Percentiles rank a stretch among this genome's conserved stretches.
These are phyloP conservation scores for Drosophila gaucha DNA, from an alignment of 2,888 invertebrate genomes.

Conservation along the genomic window DNA sequence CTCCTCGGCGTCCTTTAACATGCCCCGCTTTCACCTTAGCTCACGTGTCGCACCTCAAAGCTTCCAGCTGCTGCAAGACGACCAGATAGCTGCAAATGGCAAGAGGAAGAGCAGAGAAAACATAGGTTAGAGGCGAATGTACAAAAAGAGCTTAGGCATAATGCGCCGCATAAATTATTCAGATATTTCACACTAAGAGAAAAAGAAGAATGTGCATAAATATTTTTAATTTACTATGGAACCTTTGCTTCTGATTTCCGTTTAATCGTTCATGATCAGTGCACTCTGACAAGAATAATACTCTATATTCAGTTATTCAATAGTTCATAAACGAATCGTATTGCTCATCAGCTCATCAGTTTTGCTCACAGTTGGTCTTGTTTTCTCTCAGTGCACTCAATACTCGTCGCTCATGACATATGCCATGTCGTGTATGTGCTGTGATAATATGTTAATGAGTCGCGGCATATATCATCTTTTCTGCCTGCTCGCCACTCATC, in stretches of 20 bases:
- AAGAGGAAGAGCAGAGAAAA: slow-evolving; percentile 4
- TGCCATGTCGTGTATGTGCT: slow-evolving; percentile 64
- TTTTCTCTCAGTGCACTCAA: slow-evolving; percentile 13
- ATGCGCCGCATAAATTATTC: slow-evolving; percentile 70
- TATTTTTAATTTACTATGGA: too few species aligned
- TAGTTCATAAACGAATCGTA: too few species aligned
- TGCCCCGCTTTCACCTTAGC: slow-evolving; percentile 59
- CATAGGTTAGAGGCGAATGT: slow-evolving; percentile 36
- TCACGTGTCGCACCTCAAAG: slow-evolving; percentile 52
- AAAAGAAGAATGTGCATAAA: too few species aligned
- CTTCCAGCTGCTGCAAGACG: slow-evolving; percentile 33
- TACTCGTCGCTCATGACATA: slow-evolving; percentile 69
- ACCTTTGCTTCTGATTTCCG: too few species aligned
- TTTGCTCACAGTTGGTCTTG: background rate
- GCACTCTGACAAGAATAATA: too few species aligned
- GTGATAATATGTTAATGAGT: slow-evolving; percentile 84
- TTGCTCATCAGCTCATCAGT: background rate
- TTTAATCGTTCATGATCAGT: too few species aligned
- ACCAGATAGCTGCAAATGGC: slow-evolving; percentile 33
- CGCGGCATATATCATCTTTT: slow-evolving; percentile 81
- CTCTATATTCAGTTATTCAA: too few species aligned
- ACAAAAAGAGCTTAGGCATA: slow-evolving; percentile 53
- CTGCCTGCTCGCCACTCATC: background rate
- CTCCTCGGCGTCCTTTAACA: slow-evolving; percentile 83
- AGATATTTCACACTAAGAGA: slow-evolving; percentile 23